phyloP scores from a whole-genome alignment of 53 echinoderm and acorn worm genomes.

The Echinarachnius parma region DNA sequence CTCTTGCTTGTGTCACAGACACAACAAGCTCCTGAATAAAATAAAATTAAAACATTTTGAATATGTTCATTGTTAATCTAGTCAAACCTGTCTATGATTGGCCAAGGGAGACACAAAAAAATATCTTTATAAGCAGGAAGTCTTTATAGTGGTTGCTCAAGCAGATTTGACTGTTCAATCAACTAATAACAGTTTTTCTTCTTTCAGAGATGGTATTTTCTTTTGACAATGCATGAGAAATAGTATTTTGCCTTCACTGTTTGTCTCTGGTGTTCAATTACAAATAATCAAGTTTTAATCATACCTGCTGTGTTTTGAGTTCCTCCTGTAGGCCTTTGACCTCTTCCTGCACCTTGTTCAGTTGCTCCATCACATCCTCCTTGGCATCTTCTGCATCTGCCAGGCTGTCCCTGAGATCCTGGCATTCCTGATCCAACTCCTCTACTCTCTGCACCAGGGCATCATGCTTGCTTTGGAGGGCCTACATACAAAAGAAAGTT shows the following conservation, averaged over 20 bases:
- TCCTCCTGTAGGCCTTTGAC: constrained; percentile 61
- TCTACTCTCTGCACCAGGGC: constrained; percentile 75
- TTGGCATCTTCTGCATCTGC: constrained; percentile 75
- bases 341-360: constrained; percentile 65
- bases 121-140: constrained; percentile 82
- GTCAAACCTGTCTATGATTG: too few relatives aligned
- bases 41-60: too few relatives aligned
- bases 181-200: constrained; percentile 78
- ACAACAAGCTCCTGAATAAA: constrained; percentile 51
- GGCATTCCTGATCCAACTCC: constrained; percentile 87
- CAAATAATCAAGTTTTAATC: too few relatives aligned
- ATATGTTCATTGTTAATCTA: too few relatives aligned
- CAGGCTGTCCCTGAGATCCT: constrained; percentile 70
- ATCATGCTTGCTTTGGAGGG: constrained; percentile 86
- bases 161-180: too few relatives aligned
- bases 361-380: constrained; percentile 62
- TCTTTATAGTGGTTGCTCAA: constrained; percentile 66
- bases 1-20: constrained; percentile 60
- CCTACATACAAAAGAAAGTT: too few relatives aligned
- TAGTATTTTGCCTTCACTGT: too few relatives aligned
- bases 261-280: too few relatives aligned
- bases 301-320: constrained; percentile 74
- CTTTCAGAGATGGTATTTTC: constrained; percentile 46
- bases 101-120: constrained; percentile 69
- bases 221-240: constrained; percentile 29